Evolutionary conservation across 1,140 invertebrate species (phyloP).

Genomic region (Steinernema khuongi): DNA sequence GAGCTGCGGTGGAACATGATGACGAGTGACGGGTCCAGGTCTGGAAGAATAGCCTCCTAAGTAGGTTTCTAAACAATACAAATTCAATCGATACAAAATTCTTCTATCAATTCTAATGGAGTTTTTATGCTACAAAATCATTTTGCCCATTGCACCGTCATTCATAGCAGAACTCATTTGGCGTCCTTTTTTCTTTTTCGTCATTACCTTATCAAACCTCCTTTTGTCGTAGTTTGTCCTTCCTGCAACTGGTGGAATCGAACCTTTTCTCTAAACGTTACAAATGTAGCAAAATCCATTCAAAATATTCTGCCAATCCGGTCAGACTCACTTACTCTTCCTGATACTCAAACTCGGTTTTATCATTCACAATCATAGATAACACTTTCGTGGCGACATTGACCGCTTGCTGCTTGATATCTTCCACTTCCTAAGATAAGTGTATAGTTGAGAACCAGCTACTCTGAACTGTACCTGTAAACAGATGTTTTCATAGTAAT

Average conservation of each 20-base stretch:
- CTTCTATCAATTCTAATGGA: no score
- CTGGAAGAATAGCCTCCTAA: no score
- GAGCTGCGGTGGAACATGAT: neutral
- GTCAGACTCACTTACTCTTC: neutral
- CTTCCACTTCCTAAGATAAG: neutral
- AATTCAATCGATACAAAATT: no score
- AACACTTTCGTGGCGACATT: neutral
- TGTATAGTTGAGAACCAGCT: neutral
- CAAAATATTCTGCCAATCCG: neutral
- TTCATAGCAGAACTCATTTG: no score
- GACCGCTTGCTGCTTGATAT: neutral
- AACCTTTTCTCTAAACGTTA: no score
- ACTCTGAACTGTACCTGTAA: neutral
- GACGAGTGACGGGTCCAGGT: neutral
- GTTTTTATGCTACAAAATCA: no score
- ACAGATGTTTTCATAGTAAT: conserved; percentile 9
- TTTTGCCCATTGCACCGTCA: neutral
- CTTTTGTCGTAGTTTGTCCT: neutral
- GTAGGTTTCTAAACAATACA: no score
- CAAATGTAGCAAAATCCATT: no score
- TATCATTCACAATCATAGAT: neutral
- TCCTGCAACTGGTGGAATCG: neutral
- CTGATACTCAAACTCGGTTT: neutral
- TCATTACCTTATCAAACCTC: no score
- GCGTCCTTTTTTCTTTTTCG: no score